Conservation (phyloP, 2,797 vertebrate genomes). For the Coccyzus lansbergi region DNA sequence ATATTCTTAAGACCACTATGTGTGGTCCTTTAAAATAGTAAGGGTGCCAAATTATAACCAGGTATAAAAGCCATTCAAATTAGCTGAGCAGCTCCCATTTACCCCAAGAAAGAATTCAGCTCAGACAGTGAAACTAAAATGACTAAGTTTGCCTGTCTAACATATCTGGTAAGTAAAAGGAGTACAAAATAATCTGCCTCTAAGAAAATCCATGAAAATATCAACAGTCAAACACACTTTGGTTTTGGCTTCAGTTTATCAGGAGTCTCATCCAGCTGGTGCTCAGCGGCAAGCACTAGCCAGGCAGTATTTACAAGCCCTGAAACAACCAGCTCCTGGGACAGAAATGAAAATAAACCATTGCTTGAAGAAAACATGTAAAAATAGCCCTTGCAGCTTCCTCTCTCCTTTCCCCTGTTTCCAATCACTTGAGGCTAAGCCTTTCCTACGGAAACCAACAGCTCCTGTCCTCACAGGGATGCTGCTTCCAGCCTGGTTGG, state of each 20-base stretch:
- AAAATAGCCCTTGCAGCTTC: background rate
- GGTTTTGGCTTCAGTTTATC: background rate
- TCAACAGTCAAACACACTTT: background rate
- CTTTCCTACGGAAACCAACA: background rate
- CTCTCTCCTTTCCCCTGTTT: background rate
- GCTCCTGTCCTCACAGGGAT: background rate
- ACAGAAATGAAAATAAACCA: background rate
- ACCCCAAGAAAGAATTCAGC: background rate
- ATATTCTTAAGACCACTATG: background rate
- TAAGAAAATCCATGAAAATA: background rate
- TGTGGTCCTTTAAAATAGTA: background rate
- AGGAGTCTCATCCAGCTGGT: background rate
- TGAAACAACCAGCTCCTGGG: background rate
- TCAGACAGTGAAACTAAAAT: background rate
- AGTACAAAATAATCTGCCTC: background rate
- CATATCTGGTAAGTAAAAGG: background rate
- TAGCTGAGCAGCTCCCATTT: background rate
- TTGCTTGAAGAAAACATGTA: background rate
- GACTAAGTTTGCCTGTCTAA: background rate
- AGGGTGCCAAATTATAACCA: background rate
- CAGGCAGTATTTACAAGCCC: background rate
- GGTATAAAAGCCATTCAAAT: background rate
- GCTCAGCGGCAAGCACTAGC: background rate
- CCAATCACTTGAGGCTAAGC: background rate
- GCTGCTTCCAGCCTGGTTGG: background rate